Evolutionary conservation across 1,140 invertebrate species (phyloP).

Genomic region (Maniola jurtina): DNA sequence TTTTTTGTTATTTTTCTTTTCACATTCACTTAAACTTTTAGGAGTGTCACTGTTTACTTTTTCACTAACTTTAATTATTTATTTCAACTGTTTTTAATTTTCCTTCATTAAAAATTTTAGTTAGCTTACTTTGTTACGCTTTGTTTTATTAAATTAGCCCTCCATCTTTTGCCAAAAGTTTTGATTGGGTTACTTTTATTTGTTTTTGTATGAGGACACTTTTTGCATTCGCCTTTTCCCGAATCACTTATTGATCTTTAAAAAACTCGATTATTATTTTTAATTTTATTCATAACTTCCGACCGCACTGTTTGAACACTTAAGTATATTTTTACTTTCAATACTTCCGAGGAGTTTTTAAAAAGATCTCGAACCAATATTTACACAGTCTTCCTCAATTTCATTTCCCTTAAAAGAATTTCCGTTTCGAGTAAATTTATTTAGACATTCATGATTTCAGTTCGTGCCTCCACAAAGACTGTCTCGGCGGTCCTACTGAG

Average conservation of each 20-base stretch:
- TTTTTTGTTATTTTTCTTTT: too few species aligned
- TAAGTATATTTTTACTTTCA: too few species aligned
- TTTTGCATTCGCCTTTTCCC: neutral
- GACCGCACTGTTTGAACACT: too few species aligned
- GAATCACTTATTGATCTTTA: neutral
- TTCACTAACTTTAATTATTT: too few species aligned
- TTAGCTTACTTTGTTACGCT: neutral
- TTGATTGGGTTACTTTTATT: neutral
- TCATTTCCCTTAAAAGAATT: neutral
- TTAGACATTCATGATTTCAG: constrained; percentile 10
- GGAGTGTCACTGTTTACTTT: too few species aligned
- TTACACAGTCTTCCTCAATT: neutral
- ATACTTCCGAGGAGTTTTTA: neutral
- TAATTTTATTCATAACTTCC: too few species aligned
- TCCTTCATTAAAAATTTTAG: neutral
- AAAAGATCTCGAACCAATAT: neutral
- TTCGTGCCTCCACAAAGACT: constrained; percentile 13
- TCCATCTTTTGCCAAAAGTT: too few species aligned
- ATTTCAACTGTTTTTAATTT: neutral
- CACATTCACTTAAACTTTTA: too few species aligned
- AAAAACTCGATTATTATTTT: too few species aligned
- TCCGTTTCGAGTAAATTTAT: constrained; percentile 2
- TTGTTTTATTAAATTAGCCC: neutral
- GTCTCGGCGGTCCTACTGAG: constrained; percentile 22
- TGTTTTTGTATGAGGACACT: neutral